Conservation (phyloP, 2,113 vertebrate genomes). For the Lophura nycthemera region DNA sequence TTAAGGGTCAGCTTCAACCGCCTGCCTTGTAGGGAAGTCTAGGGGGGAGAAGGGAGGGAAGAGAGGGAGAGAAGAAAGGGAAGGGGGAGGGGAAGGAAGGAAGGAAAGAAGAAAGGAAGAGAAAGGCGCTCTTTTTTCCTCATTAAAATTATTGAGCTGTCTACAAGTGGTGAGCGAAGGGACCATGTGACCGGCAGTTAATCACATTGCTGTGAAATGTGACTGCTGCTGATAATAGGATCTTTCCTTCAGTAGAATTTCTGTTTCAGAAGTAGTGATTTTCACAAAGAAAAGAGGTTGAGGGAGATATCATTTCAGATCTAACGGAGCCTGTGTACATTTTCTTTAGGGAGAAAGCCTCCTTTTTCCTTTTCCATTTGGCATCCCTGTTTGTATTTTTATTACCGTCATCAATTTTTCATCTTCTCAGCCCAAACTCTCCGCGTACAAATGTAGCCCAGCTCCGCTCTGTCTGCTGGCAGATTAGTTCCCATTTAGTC, state of each 20-base stretch:
- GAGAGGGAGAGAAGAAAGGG: neutral
- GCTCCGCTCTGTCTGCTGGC: constrained; percentile 10
- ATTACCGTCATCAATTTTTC: constrained; percentile 21
- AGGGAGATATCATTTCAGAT: constrained; percentile 68
- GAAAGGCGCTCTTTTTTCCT: constrained; percentile 29
- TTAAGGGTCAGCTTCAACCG: constrained; percentile 58
- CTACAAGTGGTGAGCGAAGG: constrained; percentile 57
- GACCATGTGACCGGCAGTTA: constrained; percentile 63
- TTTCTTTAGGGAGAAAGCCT: constrained; percentile 42
- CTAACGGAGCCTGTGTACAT: constrained; percentile 41
- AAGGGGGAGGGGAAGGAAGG: neutral
- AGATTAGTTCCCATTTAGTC: constrained; percentile 64
- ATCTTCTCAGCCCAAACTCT: constrained; percentile 6
- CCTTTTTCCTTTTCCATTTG: neutral
- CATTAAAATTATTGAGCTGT: constrained; percentile 75
- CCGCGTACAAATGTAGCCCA: neutral
- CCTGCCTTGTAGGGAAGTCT: constrained; percentile 39
- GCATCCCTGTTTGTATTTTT: constrained; percentile 13
- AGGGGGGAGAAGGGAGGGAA: constrained; percentile 8
- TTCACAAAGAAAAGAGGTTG: constrained; percentile 64
- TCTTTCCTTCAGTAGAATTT: constrained; percentile 66
- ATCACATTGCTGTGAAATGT: constrained; percentile 75
- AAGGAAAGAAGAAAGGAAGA: constrained; percentile 7
- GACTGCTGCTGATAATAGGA: constrained; percentile 70
- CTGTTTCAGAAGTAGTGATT: constrained; percentile 69